Evolutionary conservation across 2,888 invertebrate species (phyloP), one percentile per base, ranked within the genome.

Genomic region (Ophioninae sp.): DNA sequence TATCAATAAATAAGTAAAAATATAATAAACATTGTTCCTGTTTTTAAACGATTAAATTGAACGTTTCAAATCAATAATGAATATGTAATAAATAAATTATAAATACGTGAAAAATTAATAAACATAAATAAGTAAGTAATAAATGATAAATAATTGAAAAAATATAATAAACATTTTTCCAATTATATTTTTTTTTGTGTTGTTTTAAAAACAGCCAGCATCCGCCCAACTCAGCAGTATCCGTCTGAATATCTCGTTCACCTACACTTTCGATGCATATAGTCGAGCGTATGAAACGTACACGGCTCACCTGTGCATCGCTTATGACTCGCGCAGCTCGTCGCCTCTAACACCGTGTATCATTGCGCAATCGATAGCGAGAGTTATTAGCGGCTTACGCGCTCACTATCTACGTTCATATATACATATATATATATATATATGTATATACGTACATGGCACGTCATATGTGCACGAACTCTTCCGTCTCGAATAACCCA

Each of bases 321-420:
- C 44, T n/a, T 10, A 23, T 56, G 74, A 20, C 39, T 20, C 61
- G 7, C 64, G 23, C 44, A 20, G 21, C n/a, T 56, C 23, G 62
- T 23, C 62, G 10, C 57, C 44, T 21, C 21, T 20, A 41, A 59
- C 59, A 62, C 67, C 62, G 73, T 41, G 44, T 68, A 56, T 69
- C 56, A 73, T 82, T 64, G 73, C 73, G 77, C 62, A 78, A 74
- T 73, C 73, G 72, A 73, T 77, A 73, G 50, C 30, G 39, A 77
- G 65, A 69, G 20, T 73, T 69, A 69, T 82, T 64, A 74, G 37
- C 50, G 10, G 23, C 20, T 67, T 37, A 41, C 17, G 7, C 37
- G n/a, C 37, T 59, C 21, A 17, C 59, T 44, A 44, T 17, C 13
- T 67, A 21, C 41, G 6, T n/a, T 20, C n/a, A 39, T 8, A 39